These are phyloP conservation scores for Emydura subglobosa DNA, from an alignment of 2,113 vertebrate species.

Conservation along the genomic window DNA sequence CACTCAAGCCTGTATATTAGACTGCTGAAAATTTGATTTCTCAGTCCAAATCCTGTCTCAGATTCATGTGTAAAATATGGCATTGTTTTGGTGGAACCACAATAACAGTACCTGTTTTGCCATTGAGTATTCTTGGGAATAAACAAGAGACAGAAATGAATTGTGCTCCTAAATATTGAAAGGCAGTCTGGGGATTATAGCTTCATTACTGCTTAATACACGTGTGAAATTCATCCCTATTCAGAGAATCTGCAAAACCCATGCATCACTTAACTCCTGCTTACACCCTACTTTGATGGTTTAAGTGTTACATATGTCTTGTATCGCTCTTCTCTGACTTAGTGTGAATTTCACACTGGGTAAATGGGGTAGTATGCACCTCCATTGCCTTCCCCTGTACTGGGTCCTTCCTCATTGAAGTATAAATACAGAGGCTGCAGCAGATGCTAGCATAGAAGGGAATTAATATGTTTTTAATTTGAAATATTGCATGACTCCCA, in stretches of 20 bases:
- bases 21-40: not conserved
- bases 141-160: not conserved
- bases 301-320: not conserved
- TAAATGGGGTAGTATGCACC: not conserved
- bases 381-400: not conserved
- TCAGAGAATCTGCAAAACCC: not conserved
- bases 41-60: not conserved
- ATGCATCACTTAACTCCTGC: not conserved
- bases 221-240: not conserved
- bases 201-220: not conserved
- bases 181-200: not conserved
- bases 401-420: not conserved
- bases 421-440: not conserved
- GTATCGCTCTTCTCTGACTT: not conserved
- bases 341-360: not conserved
- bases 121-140: not conserved
- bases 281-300: not conserved
- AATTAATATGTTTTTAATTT: not conserved
- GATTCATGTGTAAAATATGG: not conserved
- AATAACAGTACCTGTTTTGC: not conserved
- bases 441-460: not conserved
- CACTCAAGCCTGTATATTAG: not conserved
- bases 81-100: not conserved
- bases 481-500: not conserved
- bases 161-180: not conserved